phyloP scores from a whole-genome alignment of 2,797 vertebrate species.

The Thalassophryne amazonica region DNA sequence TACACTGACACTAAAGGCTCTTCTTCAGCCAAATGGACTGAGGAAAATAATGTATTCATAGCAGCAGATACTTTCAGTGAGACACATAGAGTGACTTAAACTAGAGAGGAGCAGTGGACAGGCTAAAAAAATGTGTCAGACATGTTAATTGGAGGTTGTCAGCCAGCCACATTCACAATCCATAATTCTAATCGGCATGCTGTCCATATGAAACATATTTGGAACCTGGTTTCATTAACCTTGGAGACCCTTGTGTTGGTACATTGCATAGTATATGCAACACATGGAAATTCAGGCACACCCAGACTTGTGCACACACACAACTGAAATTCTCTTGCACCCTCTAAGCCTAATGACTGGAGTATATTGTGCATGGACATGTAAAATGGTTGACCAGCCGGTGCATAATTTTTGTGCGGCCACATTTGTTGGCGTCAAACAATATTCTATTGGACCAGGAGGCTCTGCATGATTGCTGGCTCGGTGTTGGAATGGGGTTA shows the following conservation, averaged over 20 bases:
- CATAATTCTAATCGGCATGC: constrained; percentile 44
- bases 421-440: constrained; percentile 26
- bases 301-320: too few relatives aligned
- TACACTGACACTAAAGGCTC: too few relatives aligned
- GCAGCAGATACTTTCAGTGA: background rate
- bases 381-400: constrained; percentile 47
- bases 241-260: constrained; percentile 37
- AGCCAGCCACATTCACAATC: constrained; percentile 56
- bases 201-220: constrained; percentile 39
- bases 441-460: constrained; percentile 26
- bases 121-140: constrained; percentile 42
- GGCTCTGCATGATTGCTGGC: background rate
- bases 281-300: constrained; percentile 36
- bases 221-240: constrained; percentile 58
- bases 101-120: constrained; percentile 4
- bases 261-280: constrained; percentile 41
- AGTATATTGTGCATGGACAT: constrained; percentile 53
- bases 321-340: constrained; percentile 15
- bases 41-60: background rate
- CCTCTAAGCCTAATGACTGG: constrained; percentile 45
- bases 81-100: background rate
- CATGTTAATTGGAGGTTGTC: constrained; percentile 50
- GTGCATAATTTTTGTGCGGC: constrained; percentile 37
- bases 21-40: background rate
- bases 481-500: background rate